Conservation (phyloP, 2,113 vertebrate species). For the Gracilinanus agilis region DNA sequence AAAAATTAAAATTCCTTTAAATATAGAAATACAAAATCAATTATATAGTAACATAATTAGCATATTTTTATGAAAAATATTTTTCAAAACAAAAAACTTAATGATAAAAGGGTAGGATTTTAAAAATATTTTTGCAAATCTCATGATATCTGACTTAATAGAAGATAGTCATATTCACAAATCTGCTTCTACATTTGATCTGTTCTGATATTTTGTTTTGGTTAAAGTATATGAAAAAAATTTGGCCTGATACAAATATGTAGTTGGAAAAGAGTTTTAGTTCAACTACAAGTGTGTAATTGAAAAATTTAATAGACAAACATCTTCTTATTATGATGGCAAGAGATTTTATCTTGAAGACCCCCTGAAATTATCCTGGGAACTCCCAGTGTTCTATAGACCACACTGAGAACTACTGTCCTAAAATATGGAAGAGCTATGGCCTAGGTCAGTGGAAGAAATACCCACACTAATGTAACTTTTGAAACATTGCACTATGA, state of each 20-base stretch:
- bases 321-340: not conserved
- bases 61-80: not conserved
- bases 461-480: not conserved
- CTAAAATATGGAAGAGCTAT: not conserved
- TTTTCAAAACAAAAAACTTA: not conserved
- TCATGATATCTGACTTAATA: not conserved
- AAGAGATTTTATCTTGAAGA: not conserved
- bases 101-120: not conserved
- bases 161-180: not conserved
- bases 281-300: not conserved
- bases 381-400: not conserved
- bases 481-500: not conserved
- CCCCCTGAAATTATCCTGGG: not conserved
- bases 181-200: not conserved
- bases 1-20: not conserved
- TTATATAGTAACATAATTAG: not conserved
- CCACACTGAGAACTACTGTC: not conserved
- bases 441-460: not conserved
- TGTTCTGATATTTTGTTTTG: not conserved
- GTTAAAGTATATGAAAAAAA: not conserved
- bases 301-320: not conserved
- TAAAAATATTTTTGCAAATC: not conserved
- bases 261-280: not conserved
- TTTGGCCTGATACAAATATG: not conserved
- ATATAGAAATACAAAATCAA: not conserved